Evolutionary conservation across 2,888 invertebrate genomes (phyloP), one percentile per base, ranked within the genome.

Genomic region (Hecatera dysodea): DNA sequence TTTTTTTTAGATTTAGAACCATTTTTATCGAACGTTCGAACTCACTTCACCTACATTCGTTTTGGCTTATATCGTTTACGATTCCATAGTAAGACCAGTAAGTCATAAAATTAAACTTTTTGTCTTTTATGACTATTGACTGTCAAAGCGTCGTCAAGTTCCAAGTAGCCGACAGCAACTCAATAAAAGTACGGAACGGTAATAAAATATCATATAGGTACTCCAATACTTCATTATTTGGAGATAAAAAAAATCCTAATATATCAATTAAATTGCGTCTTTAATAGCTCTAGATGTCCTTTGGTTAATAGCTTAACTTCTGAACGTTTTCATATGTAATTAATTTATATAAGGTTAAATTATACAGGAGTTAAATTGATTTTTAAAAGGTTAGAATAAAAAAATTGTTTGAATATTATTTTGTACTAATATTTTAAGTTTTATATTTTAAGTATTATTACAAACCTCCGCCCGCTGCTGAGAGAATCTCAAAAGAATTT

Each of bases 81-180:
- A 42, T 11, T n/a, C 15, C 62, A 4, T 75, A 39, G 75, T 84
- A 76, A 44, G 42, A 6, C 24, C 52, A 55, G 12, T 22, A 42
- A 71, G n/a, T 56, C 57, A 75, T 62, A 71, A 74, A 76, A 73
- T 67, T 8, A 62, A 48, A 65, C 46, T 84, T 87, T 82, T 83
- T 86, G 74, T 81, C 62, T 87, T 91, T 91, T 87, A 90, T 84
- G 81, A 86, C 80, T 78, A 83, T 87, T 86, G 82, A 81, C 85
- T 83, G 56, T 74, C 39, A 56, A 64, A 67, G 79, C 85, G 57
- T 78, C 63, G n/a, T 57, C 61, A 84, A 82, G 81, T 81, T 87
- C 82, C 78, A 85, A 86, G 85, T 85, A 86, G 84, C 84, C 84
- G 80, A 44, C 80, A 59, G 59, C 33, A 85, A 36, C 66, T 77